Base-by-base conservation (phyloP, 2,797 vertebrate species). In the Darevskia mixta region DNA sequence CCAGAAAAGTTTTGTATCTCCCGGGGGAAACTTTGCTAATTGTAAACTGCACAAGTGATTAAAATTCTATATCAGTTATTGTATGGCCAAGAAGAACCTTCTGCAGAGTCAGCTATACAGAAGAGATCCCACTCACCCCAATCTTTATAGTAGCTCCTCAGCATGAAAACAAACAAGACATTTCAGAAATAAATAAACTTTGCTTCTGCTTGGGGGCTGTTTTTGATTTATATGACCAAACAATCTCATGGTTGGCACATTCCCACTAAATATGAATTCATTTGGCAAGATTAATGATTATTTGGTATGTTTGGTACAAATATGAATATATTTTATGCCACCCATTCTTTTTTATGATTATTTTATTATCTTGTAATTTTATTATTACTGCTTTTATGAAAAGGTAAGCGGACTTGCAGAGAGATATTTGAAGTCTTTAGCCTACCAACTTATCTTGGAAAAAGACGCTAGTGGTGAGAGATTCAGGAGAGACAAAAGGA, bases 41-140 rank as follows among this genome's bases (percentile, higher is more conserved):
- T 67, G 35, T 83, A 67, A 0, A 0, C 69, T 85, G 81, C 4
- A 82, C 87, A 83, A 23, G 91, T 66, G 55, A 92, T 94, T 93
- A 91, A 87, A 94, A 93, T 38, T 89, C 66, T 87, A 69, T 77
- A 88, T 77, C 69, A 82, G 13, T 85, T 86, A 92, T 17, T 91
- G 0, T 82, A 85, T 41, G 87, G 11, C 3, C 79, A 72, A 87
- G 23, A 64, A 89, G 55, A 88, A 61, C 72, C 3, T 91, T 92
- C 90, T 88, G 35, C 82, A 88, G 18, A 88, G 15, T 20, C 81
- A 94, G 9, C 11, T 45, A 78, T 82, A 84, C 0, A 76, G 64
- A 91, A 86, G 0, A 0, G 8, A 17, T 91, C 43, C 76, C 13
- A 55, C 49, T n/a, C 86, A 87, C 45, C 66, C 49, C 86, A 8